Percentiles rank a stretch among this genome's conserved stretches.
phyloP scores from a whole-genome alignment of 1,140 invertebrate genomes.

The Laodelphax striatellus region DNA sequence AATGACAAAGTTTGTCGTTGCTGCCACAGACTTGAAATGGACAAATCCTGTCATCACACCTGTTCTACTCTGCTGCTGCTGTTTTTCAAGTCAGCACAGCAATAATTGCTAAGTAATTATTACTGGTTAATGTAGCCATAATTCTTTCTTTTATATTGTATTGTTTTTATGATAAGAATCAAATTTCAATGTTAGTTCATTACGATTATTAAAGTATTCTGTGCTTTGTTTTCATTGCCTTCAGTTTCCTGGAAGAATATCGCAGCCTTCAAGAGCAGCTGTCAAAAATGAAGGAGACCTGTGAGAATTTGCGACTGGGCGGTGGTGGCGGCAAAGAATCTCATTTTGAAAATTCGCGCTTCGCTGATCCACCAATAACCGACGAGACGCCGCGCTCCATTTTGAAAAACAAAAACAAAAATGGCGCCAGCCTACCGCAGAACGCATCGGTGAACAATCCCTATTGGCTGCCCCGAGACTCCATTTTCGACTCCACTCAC shows the following conservation, averaged over 20 bases:
- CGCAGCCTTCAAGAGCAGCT: conserved; percentile 58
- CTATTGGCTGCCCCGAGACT: conserved; percentile 5
- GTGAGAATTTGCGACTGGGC: conserved; percentile 32
- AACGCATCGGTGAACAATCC: not conserved
- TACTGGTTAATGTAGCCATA: too few relatives aligned
- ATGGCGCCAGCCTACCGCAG: not conserved
- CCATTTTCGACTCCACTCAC: not conserved
- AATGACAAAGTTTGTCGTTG: too few relatives aligned
- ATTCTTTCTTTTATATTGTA: too few relatives aligned
- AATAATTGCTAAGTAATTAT: too few relatives aligned
- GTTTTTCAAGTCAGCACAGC: too few relatives aligned
- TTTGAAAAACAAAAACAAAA: conserved; percentile 38
- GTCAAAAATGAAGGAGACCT: conserved; percentile 62
- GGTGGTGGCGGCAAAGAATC: not conserved
- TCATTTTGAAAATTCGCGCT: not conserved
- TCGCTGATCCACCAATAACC: conserved; percentile 12
- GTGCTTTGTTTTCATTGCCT: too few relatives aligned
- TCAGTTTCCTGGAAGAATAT: conserved; percentile 60
- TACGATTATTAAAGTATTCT: not conserved
- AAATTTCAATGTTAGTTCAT: too few relatives aligned
- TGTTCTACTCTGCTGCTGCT: too few relatives aligned
- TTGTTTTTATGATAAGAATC: too few relatives aligned
- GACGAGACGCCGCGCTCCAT: conserved; percentile 39
- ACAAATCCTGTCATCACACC: too few relatives aligned
- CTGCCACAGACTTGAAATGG: too few relatives aligned